Conservation (phyloP, 2,113 vertebrate genomes). For the Ceuthmochares aereus region DNA sequence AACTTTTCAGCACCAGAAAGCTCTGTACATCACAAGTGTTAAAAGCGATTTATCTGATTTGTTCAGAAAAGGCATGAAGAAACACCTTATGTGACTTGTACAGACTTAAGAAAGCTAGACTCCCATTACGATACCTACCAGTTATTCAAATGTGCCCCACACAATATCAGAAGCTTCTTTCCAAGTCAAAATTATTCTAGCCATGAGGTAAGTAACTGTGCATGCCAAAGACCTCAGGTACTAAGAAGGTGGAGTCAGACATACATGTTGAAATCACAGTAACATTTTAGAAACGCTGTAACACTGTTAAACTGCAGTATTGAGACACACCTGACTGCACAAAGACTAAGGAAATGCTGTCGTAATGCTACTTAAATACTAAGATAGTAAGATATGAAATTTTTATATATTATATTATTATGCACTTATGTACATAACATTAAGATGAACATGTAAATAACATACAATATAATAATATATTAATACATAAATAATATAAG, state of each 20-base stretch:
- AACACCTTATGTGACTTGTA: not conserved
- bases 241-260: not conserved
- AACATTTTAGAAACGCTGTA: not conserved
- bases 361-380: not conserved
- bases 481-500: too few relatives aligned
- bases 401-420: not conserved
- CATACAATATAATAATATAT: too few relatives aligned
- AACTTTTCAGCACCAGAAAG: not conserved
- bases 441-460: too few relatives aligned
- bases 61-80: not conserved
- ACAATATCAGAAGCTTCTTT: not conserved
- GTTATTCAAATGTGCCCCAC: not conserved
- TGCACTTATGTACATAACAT: fast-evolving
- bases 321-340: not conserved
- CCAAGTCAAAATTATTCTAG: not conserved
- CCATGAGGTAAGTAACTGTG: not conserved
- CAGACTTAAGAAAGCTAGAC: not conserved
- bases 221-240: not conserved
- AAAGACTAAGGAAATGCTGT: not conserved
- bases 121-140: not conserved
- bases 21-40: not conserved
- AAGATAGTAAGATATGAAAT: not conserved
- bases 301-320: not conserved
- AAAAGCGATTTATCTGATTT: not conserved
- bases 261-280: not conserved